These are phyloP conservation scores for Sphyrna mokarran DNA, from an alignment of 2,113 vertebrate species.

Conservation along the genomic window DNA sequence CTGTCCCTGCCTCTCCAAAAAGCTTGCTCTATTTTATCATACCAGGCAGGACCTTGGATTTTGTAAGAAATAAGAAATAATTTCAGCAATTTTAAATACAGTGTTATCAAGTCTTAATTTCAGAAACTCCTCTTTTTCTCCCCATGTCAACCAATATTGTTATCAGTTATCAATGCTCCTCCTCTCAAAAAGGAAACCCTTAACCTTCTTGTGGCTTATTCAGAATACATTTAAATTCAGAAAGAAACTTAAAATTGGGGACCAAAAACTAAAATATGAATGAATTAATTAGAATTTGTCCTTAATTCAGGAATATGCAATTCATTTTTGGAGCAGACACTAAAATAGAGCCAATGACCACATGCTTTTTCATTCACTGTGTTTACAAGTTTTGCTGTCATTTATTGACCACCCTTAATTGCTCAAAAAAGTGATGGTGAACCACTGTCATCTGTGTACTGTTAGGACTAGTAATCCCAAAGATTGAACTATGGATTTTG, in stretches of 20 bases:
- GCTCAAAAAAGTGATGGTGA: no score
- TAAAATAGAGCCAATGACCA: not conserved
- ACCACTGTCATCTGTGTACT: no score
- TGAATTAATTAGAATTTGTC: not conserved
- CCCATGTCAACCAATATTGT: not conserved
- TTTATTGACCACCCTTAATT: no score
- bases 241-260: not conserved
- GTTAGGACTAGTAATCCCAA: no score
- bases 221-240: not conserved
- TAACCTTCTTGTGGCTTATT: not conserved
- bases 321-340: not conserved
- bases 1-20: conserved; percentile 89
- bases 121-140: not conserved
- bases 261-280: not conserved
- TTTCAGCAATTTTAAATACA: conserved; percentile 29
- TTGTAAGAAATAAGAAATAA: not conserved
- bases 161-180: not conserved
- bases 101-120: not conserved
- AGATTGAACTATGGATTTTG: no score
- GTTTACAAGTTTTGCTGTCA: no score
- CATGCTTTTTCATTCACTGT: not conserved
- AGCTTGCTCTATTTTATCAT: conserved; percentile 73
- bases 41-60: conserved; percentile 68
- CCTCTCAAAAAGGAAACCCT: no score
- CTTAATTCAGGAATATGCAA: not conserved